Evolutionary conservation across 2,113 vertebrate species (phyloP).

Genomic region (Vulpes vulpes): DNA sequence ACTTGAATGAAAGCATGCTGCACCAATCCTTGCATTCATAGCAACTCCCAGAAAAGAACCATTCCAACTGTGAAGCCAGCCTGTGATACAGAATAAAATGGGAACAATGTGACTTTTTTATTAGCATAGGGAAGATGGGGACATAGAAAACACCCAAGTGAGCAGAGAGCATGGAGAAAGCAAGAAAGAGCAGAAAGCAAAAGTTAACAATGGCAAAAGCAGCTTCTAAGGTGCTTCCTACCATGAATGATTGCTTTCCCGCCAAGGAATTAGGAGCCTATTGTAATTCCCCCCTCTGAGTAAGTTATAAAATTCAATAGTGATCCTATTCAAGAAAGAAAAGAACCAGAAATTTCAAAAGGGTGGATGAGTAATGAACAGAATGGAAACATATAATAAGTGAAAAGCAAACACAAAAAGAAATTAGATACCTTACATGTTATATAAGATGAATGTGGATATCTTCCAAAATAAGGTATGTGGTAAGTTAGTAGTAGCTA

Average conservation of each 20-base stretch:
- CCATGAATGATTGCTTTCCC: not conserved
- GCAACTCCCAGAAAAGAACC: not conserved
- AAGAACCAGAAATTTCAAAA: not conserved
- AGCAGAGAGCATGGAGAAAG: not conserved
- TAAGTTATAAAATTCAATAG: not conserved
- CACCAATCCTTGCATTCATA: not conserved
- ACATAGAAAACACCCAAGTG: not conserved
- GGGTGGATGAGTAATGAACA: not conserved
- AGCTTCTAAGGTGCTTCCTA: not conserved
- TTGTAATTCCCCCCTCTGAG: not conserved
- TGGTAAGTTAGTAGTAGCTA: not conserved
- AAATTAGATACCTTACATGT: too few relatives aligned
- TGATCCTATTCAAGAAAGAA: not conserved
- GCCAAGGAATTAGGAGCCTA: not conserved
- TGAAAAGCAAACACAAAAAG: not conserved
- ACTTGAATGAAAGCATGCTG: not conserved
- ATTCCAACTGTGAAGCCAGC: not conserved
- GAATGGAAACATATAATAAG: not conserved
- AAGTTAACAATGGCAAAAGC: not conserved
- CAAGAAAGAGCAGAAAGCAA: not conserved
- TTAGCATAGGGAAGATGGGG: not conserved
- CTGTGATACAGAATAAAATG: not conserved
- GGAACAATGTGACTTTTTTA: not conserved
- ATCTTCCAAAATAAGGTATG: not conserved
- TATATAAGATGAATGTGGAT: not conserved